Evolutionary conservation across 2,888 invertebrate genomes (phyloP), one percentile per base, ranked within the genome.

Genomic region (Teleogryllus oceanicus): DNA sequence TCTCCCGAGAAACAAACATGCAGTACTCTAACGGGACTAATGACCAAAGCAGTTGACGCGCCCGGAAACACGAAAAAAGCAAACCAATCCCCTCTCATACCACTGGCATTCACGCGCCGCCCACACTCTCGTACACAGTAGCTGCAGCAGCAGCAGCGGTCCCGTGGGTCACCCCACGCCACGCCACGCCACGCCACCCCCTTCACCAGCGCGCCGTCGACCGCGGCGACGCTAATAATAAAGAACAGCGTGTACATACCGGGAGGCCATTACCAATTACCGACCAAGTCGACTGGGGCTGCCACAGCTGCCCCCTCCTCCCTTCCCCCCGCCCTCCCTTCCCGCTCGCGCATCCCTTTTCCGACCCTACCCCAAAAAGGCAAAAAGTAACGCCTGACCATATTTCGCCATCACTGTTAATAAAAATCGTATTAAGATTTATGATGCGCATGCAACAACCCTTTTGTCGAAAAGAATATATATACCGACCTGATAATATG

Each of bases 401-500:
- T 76, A 76, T 76, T 76, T 76, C 76, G 76, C 76, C 76, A 76
- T 76, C 76, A 76, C 76, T 76, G 76, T 76, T 21, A 76, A 76
- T 76, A 18, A 76, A 76, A 76, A 76, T 24, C 76, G 37, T 37
- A 76, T 76, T 37, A 37, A 76, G 76, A 76, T 76, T 76, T 76
- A 76, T 76, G 76, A 76, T 13, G 37, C 24, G 12, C 20, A 24
- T 24, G 62, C n/a, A 62, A 62, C 62, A 62, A 18, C 62, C 62
- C 62, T 16, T 62, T 62, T 62, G 62, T 62, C 62, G 62, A 62
- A 62, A 62, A 62, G 62, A 62, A 62, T 18, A 62, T 62, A 62
- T 62, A 62, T 62, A n/a, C n/a, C 62, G 13, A n/a, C 13, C 62
- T 62, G 62, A 62, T 62, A 62, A 62, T 62, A n/a, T 62, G 62